Evolutionary conservation across 2,888 invertebrate species (phyloP), one percentile per base, ranked within the genome.

Genomic region (Rhingia rostrata): DNA sequence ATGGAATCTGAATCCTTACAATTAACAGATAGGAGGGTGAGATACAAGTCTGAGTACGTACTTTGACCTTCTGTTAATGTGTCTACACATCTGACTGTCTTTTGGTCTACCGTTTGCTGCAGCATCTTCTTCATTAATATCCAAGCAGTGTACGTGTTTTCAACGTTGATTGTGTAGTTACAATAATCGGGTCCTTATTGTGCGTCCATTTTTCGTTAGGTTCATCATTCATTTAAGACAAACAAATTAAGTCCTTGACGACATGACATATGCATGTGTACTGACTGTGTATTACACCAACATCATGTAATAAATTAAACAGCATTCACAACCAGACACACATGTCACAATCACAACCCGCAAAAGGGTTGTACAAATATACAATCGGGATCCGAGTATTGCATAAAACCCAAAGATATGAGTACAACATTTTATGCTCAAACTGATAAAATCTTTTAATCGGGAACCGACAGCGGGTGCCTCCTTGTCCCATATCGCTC

Each of bases 291-390:
- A 64, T 35, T 61, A 41, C 61, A 53, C 58, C 73, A 83, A 83
- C 83, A 83, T 79, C 69, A 78, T 79, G 69, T 64, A 58, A 69
- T 41, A 67, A 74, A 74, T 79, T 64, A 67, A 67, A 74, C 43
- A 74, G 47, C 49, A 60, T 39, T 10, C 4, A 67, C 35, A n/a
- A 35, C n/a, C 54, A 53, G 14, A 61, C 53, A 12, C 33, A 43
- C 12, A 67, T 72, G 64, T 72, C 72, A 61, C 56, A 60, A 10
- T 12, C 12, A 22, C 41, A 12, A 45, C 47, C 72, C 63, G 35
- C 49, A 58, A 64, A 83, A 74, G 83, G 79, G 79, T 83, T 83
- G 67, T 69, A 73, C 73, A 73, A 69, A 66, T 69, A 39, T 35
- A 35, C 33, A 9, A 37, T 49, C 5, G 22, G 58, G 64, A 58